Percentiles rank a stretch among this genome's conserved stretches.
These are phyloP conservation scores for Cephalopterus ornatus DNA, from an alignment of 2,113 vertebrate genomes.

Conservation along the genomic window DNA sequence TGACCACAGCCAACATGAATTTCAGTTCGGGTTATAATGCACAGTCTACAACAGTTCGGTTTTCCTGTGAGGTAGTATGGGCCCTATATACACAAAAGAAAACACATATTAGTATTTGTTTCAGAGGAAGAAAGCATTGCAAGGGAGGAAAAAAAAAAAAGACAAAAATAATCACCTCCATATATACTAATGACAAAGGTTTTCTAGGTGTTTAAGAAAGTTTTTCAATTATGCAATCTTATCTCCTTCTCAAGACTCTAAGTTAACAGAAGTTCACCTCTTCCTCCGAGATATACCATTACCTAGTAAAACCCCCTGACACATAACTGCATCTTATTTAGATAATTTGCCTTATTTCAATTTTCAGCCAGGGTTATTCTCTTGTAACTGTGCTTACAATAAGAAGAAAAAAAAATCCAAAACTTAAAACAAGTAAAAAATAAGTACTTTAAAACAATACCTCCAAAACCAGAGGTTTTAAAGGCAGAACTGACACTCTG, in stretches of 20 bases:
- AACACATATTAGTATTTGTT: fast-evolving
- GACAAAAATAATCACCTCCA: not conserved
- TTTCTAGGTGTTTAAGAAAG: not conserved
- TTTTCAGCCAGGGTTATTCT: not conserved
- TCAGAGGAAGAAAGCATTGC: not conserved
- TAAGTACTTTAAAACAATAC: not conserved
- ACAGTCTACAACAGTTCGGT: not conserved
- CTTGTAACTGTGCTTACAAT: not conserved
- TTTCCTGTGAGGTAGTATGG: not conserved
- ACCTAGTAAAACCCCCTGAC: not conserved
- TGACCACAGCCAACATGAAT: not conserved
- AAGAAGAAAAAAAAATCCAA: not conserved
- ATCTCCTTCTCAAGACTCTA: not conserved
- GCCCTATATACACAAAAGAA: not conserved
- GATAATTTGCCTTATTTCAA: not conserved
- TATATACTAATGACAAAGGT: not conserved
- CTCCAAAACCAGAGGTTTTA: not conserved
- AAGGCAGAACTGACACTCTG: not conserved
- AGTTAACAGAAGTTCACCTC: not conserved
- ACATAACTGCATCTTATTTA: not conserved
- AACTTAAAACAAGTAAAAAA: not conserved
- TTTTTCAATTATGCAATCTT: not conserved
- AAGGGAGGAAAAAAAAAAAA: not conserved
- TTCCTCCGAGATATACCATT: not conserved
- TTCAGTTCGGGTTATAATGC: not conserved